A percentile compares a stretch with the other conserved stretches of the same genome.
These are phyloP conservation scores for Onychomys arenicola DNA, from an alignment of 2,797 vertebrate species.

Conservation along the genomic window DNA sequence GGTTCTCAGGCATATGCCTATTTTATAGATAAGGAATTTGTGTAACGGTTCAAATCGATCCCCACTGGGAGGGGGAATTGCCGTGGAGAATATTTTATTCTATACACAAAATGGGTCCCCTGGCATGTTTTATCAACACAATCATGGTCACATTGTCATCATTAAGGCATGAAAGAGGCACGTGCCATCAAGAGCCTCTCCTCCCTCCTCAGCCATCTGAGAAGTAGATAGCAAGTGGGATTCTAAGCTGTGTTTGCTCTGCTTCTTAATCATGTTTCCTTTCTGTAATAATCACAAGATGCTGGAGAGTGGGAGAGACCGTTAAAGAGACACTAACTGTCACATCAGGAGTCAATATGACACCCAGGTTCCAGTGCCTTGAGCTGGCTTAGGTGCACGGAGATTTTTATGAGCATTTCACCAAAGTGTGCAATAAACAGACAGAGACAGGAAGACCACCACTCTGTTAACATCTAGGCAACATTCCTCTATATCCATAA, in stretches of 20 bases:
- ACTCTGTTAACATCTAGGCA: not conserved
- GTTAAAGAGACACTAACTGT: not conserved
- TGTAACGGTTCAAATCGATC: not conserved
- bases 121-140: constrained; percentile 69
- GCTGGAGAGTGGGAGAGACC: not conserved
- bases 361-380: fast-evolving
- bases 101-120: constrained; percentile 52
- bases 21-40: constrained; percentile 4
- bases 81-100: constrained; percentile 59
- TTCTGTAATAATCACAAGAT: constrained; percentile 6
- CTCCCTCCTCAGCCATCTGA: not conserved
- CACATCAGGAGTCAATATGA: not conserved
- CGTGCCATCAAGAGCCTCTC: not conserved
- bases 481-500: not conserved
- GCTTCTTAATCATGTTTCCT: not conserved
- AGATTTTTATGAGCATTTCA: not conserved
- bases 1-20: not conserved
- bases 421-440: too few relatives aligned
- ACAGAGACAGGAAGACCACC: too few relatives aligned
- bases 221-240: not conserved
- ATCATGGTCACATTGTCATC: constrained; percentile 67
- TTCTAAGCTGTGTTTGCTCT: not conserved
- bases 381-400: not conserved
- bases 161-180: constrained; percentile 58
- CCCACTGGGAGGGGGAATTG: constrained; percentile 35